These are phyloP conservation scores for Erebia palarica DNA, from an alignment of 2,888 invertebrate species.

Conservation along the genomic window DNA sequence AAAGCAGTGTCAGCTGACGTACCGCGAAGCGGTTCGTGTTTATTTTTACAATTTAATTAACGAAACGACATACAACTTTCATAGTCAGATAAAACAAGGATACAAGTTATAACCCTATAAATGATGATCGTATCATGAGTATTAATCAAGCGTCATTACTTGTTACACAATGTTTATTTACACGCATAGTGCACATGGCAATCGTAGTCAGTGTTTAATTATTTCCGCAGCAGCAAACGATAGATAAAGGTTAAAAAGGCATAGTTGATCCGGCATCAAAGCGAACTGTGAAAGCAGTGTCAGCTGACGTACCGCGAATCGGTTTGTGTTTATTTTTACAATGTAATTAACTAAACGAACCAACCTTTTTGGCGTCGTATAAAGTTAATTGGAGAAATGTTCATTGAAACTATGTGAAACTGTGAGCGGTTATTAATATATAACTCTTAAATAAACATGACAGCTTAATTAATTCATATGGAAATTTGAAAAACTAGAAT, in stretches of 20 bases:
- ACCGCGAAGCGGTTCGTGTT: conserved; percentile 33
- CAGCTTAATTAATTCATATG: background rate
- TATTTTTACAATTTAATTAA: conserved; percentile 44
- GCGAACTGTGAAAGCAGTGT: conserved; percentile 44
- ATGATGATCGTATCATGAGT: background rate
- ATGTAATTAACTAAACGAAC: conserved; percentile 27
- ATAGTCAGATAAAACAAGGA: background rate
- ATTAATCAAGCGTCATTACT: conserved; percentile 2
- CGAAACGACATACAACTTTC: conserved; percentile 12
- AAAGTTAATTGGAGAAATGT: conserved; percentile 21
- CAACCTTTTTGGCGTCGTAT: conserved; percentile 8
- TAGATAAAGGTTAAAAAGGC: conserved; percentile 28
- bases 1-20: conserved; percentile 43
- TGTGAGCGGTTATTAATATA: background rate
- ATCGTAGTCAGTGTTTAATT: conserved; percentile 15
- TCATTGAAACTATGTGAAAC: conserved; percentile 11
- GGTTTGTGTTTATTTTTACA: conserved; percentile 45
- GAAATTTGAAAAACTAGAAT: background rate
- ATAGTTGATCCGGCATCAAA: conserved; percentile 30
- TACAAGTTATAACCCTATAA: background rate
- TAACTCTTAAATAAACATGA: background rate
- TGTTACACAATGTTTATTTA: conserved; percentile 4
- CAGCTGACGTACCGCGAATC: conserved; percentile 33
- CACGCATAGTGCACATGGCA: conserved; percentile 16
- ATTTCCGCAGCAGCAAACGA: conserved; percentile 20